These are phyloP conservation scores for Montipora efflorescens DNA, from an alignment of 64 coral and sea anemone genomes.

Conservation along the genomic window DNA sequence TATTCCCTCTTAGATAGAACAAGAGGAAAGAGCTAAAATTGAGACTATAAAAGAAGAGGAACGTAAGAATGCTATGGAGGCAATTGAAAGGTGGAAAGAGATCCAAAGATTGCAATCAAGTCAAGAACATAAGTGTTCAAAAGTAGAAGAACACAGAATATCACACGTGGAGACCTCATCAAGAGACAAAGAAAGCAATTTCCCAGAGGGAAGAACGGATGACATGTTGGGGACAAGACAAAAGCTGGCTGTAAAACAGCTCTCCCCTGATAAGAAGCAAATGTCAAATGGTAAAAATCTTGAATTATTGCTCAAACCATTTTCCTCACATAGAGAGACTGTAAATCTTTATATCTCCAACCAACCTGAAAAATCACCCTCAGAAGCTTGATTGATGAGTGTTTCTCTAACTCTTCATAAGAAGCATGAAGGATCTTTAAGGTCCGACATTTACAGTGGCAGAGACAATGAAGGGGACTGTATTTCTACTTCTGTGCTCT, in stretches of 20 bases:
- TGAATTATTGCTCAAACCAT: no score
- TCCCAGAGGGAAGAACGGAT: not conserved
- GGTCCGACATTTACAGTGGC: no score
- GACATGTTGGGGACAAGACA: not conserved
- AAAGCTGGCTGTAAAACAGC: constrained; percentile 12
- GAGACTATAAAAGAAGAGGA: constrained; percentile 90
- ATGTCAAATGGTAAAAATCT: constrained; percentile 1
- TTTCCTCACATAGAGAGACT: no score
- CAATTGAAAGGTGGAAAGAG: constrained; percentile 91
- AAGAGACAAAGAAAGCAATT: not conserved
- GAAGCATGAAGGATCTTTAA: no score
- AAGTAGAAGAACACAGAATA: not conserved
- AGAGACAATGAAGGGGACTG: not conserved
- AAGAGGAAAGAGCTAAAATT: constrained; percentile 89
- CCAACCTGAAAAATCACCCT: no score
- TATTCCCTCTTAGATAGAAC: constrained; percentile 68
- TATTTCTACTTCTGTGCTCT: not conserved
- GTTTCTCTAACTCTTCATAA: no score
- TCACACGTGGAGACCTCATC: not conserved
- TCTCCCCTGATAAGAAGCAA: not conserved
- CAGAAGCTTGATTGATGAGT: no score
- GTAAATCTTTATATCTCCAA: no score
- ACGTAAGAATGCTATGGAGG: constrained; percentile 79
- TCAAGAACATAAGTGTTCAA: not conserved
- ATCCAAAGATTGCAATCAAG: constrained; percentile 13